These are phyloP conservation scores for Rotaria sp. DNA, from an alignment of 2,888 invertebrate species.

Conservation along the genomic window DNA sequence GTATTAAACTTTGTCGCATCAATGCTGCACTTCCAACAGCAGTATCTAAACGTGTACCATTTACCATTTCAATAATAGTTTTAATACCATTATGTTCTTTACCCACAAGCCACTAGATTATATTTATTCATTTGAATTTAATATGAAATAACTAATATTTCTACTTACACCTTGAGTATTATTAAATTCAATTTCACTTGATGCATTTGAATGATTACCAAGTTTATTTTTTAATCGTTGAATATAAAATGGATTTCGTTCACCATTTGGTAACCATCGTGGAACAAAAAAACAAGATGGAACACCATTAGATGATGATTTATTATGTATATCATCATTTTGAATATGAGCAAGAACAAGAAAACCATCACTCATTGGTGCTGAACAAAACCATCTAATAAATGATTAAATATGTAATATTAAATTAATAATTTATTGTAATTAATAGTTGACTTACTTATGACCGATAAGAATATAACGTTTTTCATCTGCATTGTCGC, in stretches of 20 bases:
- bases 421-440: background rate
- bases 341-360: conserved; percentile 13
- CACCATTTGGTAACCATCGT: conserved; percentile 23
- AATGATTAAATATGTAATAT: background rate
- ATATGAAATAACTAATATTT: background rate
- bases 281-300: conserved; percentile 27
- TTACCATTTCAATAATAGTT: conserved; percentile 27
- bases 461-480: background rate
- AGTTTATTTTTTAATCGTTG: conserved; percentile 28
- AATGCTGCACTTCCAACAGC: background rate
- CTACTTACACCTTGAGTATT: background rate
- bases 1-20: background rate
- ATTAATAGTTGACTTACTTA: background rate
- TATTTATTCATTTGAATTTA: background rate
- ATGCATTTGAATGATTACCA: conserved; percentile 28
- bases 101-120: background rate
- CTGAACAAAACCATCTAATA: conserved; percentile 17
- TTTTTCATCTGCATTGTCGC: background rate
- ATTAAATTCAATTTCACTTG: conserved; percentile 27
- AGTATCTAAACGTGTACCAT: conserved; percentile 2
- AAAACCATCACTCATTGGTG: conserved; percentile 21
- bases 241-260: conserved; percentile 26
- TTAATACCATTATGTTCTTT: conserved; percentile 8
- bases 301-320: background rate
- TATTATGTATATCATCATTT: background rate